Evolutionary conservation across 2,888 invertebrate genomes (phyloP), one percentile per base, ranked within the genome.

Genomic region (Drosophila affinis): DNA sequence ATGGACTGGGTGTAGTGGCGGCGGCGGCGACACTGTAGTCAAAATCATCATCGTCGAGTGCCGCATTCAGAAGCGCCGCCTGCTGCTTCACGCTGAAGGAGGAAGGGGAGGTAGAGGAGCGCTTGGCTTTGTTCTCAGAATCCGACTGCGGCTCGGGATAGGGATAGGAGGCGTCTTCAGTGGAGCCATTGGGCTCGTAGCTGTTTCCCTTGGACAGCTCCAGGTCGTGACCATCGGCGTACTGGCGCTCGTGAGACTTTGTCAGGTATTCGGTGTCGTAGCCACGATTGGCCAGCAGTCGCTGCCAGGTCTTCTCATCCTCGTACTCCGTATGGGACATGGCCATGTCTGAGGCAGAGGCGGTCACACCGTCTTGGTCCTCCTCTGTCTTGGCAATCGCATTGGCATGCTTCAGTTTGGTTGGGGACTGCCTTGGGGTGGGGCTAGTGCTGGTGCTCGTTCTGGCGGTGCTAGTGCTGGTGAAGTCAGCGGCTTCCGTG

Each of bases 221-320:
- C 4, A 85, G 59, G 4, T 75, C 73, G 1, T 71, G 81, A 24
- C 77, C 73, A 9, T 71, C 72, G 32, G 67, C 49, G 18, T 81
- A 84, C 24, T 79, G 78, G 32, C 61, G 62, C 24, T 84, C 80
- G 21, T 82, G 80, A 4, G 80, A 59, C 51, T 80, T 80, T n/a
- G 80, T 74, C 9, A 90, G 34, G 44, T 79, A 83, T 2, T 76
- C 77, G 21, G 74, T 80, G 49, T 88, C 81, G 44, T 90, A 90
- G 14, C 90, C 90, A 3, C 87, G 88, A 6, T 67, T 77, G 32
- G 87, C 76, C 77, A 90, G 71, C 39, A 84, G 51, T 3, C 59
- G 57, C 9, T 82, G 61, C 91, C 90, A 90, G 17, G 75, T 57
- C 45, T 65, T 62, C 3, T 54, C 58, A 10, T 76, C 64, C 5